These are phyloP conservation scores for Syndactyla subalaris DNA, from an alignment of 2,797 vertebrate species.

Conservation along the genomic window DNA sequence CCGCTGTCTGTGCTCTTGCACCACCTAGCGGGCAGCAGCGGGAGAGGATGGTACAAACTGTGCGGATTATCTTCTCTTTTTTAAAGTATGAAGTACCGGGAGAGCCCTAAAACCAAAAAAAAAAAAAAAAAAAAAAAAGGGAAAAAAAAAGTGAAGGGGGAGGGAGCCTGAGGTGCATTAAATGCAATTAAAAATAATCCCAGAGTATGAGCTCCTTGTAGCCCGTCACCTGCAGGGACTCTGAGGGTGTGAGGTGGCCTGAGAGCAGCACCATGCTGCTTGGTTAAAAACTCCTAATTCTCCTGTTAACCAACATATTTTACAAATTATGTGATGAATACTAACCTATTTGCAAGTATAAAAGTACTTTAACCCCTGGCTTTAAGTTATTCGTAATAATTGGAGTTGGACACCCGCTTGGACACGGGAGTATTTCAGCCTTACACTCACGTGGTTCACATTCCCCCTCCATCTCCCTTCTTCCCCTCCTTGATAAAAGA, in stretches of 20 bases:
- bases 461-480: neutral
- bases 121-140: too few species aligned
- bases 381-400: neutral
- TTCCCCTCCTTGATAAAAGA: neutral
- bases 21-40: neutral
- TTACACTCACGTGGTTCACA: rapidly evolving
- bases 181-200: neutral
- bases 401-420: neutral
- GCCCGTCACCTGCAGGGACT: neutral
- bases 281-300: neutral
- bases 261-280: neutral
- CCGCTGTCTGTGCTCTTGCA: neutral
- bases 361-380: neutral
- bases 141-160: too few species aligned
- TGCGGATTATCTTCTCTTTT: rapidly evolving
- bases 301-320: neutral
- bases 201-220: rapidly evolving
- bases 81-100: rapidly evolving
- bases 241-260: neutral
- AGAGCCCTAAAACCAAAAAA: neutral
- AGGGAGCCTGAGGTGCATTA: too few species aligned
- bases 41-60: rapidly evolving
- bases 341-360: neutral
- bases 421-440: neutral
- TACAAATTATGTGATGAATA: neutral